Evolutionary conservation across 37 sponge, comb jelly and placozoan species (phyloP).

Genomic region (Aplysina aerophoba): DNA sequence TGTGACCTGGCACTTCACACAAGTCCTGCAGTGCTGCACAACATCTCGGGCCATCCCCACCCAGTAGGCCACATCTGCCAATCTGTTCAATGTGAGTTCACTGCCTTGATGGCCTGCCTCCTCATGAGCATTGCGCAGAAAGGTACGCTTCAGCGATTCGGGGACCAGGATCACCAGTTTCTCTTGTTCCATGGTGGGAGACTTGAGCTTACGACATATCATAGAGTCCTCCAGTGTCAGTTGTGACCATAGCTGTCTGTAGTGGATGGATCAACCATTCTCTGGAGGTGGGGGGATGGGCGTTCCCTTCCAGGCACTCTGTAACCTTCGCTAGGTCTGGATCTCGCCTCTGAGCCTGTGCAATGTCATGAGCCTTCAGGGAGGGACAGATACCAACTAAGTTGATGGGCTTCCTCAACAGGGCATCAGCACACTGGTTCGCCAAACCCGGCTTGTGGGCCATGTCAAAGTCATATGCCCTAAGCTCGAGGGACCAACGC

Average conservation of each 20-base stretch:
- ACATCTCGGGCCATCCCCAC: neutral
- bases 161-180: neutral
- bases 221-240: neutral
- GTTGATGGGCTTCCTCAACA: neutral
- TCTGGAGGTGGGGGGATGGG: neutral
- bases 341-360: neutral
- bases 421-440: neutral
- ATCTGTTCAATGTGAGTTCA: neutral
- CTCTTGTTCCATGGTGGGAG: constrained; percentile 4
- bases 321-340: neutral
- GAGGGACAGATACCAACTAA: neutral
- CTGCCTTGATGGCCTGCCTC: constrained; percentile 17
- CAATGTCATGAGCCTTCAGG: neutral
- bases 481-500: constrained; percentile 3
- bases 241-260: constrained; percentile 20
- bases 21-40: neutral
- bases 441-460: neutral
- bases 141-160: neutral
- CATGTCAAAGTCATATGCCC: constrained; percentile 1
- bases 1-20: constrained; percentile 12
- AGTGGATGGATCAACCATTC: neutral
- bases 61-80: neutral
- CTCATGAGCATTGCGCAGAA: neutral
- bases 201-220: neutral
- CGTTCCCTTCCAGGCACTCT: neutral